Evolutionary conservation across 2,113 vertebrate species (phyloP), one percentile per base, ranked within the genome.

Genomic region (Coryphaenoides rupestris): DNA sequence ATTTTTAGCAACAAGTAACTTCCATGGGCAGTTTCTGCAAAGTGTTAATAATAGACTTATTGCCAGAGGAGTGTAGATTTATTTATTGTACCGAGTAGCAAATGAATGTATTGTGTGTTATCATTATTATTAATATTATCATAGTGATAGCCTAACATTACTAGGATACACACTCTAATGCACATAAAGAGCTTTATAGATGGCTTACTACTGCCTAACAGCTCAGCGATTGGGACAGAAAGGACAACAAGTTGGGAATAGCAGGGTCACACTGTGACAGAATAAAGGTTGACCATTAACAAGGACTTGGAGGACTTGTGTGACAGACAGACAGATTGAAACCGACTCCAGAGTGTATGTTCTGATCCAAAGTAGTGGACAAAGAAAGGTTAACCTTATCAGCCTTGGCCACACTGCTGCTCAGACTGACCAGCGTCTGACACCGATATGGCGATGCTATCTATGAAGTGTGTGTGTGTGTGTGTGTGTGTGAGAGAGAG

Each of bases 341-440:
- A 58, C 75, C 12, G 71, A 75, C 69, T 76, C 55, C 62, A 77
- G 57, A 62, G 40, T 60, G 53, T 33, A 58, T 21, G 21, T 53
- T 64, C 66, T 77, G 78, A 81, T 77, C 75, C 78, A 83, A 69
- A 68, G 72, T 67, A 59, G 63, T 14, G 62, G 72, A 52, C 65
- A 74, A 54, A 6, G 22, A 10, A 21, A 21, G 15, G 28, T 22
- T 15, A 21, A 68, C n/a, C 81, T 85, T 89, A 89, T 89, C 87
- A 76, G 74, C 70, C 82, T 84, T 81, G 55, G 69, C 68, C 87
- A 87, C 80, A 72, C 33, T 40, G n/a, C 78, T 19, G 46, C 64
- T 68, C 79, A 75, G 61, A 66, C 66, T 74, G 52, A 17, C 69
- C 73, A 60, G 66, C 58, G 60, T 23, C 73, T 84, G 84, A 82